Conservation (phyloP, 1,140 invertebrate genomes). For the Penaeus vannamei region DNA sequence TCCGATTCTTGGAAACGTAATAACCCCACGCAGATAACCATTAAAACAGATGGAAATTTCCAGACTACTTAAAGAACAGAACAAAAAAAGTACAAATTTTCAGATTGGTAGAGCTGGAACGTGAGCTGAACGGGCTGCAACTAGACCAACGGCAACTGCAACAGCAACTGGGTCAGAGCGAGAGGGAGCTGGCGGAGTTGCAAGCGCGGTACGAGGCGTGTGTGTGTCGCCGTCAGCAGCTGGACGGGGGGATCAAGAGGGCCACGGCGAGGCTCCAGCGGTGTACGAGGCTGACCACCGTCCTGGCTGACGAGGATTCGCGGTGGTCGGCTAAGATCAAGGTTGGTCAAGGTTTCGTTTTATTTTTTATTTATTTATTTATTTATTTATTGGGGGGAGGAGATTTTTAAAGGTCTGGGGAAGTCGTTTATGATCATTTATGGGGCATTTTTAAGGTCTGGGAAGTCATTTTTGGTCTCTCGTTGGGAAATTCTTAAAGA, state of each 20-base stretch:
- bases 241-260: conserved; percentile 80
- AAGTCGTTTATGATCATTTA: too few species aligned
- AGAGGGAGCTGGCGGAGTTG: conserved; percentile 69
- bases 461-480: too few species aligned
- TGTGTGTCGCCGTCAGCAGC: conserved; percentile 76
- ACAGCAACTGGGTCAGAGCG: conserved; percentile 68
- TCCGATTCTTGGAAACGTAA: too few species aligned
- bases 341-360: conserved; percentile 71
- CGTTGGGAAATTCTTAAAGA: too few species aligned
- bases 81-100: neutral
- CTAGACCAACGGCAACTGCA: conserved; percentile 64
- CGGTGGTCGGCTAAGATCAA: conserved; percentile 84
- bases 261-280: conserved; percentile 83
- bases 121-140: conserved; percentile 70
- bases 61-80: neutral
- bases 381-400: too few species aligned
- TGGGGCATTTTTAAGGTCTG: too few species aligned
- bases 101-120: conserved; percentile 77
- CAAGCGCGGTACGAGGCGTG: conserved; percentile 74
- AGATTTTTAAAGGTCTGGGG: too few species aligned
- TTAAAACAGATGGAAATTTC: too few species aligned
- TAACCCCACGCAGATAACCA: too few species aligned
- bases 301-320: conserved; percentile 86
- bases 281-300: conserved; percentile 86
- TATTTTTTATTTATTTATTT: neutral